Percentiles rank a stretch among this genome's conserved stretches.
Conservation (phyloP, 1,140 invertebrate species). For the Drosophila tsacasi region DNA sequence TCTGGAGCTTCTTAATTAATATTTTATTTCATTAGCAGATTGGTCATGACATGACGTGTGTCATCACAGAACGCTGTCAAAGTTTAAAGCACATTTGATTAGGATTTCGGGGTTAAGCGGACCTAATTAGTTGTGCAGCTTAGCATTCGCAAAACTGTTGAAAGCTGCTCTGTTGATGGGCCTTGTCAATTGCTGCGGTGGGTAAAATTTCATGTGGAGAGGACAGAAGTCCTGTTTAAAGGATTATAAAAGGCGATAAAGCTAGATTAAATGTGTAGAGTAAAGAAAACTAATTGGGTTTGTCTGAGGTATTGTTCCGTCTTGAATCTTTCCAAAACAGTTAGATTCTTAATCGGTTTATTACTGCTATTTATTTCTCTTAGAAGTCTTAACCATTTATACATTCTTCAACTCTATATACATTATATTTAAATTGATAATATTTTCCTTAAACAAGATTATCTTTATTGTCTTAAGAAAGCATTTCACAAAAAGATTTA, state of each 20-base stretch:
- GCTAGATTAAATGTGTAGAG: too few species aligned
- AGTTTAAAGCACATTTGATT: constrained; percentile 26
- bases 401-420: neutral
- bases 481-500: neutral
- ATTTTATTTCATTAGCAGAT: constrained; percentile 72
- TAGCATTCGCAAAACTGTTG: constrained; percentile 16
- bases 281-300: neutral
- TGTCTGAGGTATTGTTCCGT: neutral
- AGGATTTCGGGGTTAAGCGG: neutral
- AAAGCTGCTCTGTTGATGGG: constrained; percentile 11
- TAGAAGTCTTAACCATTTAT: neutral
- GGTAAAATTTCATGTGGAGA: neutral
- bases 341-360: neutral
- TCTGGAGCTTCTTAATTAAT: constrained; percentile 64
- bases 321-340: neutral
- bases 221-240: neutral
- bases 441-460: too few species aligned
- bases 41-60: constrained; percentile 49
- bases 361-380: too few species aligned
- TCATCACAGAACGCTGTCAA: constrained; percentile 26
- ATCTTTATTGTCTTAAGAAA: neutral
- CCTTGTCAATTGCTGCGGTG: constrained; percentile 18
- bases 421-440: neutral
- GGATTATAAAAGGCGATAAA: neutral
- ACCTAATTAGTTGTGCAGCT: constrained; percentile 20